Percentiles rank a stretch among this genome's conserved stretches.
Conservation (phyloP, 2,888 invertebrate genomes). For the Thymelicus acteon region DNA sequence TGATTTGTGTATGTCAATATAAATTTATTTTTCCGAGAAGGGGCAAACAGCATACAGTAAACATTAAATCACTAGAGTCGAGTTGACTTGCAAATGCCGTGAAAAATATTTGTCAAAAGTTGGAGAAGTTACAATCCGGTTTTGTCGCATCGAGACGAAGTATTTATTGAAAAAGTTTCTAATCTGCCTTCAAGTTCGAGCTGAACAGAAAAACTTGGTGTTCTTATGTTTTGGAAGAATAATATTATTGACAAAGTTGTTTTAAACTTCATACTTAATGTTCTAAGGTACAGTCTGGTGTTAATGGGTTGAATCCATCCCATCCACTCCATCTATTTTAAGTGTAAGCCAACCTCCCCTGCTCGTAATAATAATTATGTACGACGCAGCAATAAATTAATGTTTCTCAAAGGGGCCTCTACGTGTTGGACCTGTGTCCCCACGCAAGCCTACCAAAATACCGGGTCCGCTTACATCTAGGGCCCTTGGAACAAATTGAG, state of each 20-base stretch:
- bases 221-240: not conserved
- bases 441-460: too few relatives aligned
- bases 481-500: too few relatives aligned
- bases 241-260: not conserved
- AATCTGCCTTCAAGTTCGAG: constrained; percentile 23
- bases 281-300: too few relatives aligned
- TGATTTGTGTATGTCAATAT: not conserved
- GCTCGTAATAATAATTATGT: too few relatives aligned
- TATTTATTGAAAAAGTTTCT: constrained; percentile 38
- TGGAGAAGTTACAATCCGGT: constrained; percentile 28
- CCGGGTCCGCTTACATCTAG: too few relatives aligned
- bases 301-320: too few relatives aligned
- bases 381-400: too few relatives aligned
- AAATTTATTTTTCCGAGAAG: not conserved
- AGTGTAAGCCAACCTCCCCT: too few relatives aligned
- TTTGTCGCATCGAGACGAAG: constrained; percentile 27
- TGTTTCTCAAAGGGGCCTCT: too few relatives aligned
- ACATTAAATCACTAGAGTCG: not conserved
- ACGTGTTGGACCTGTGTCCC: too few relatives aligned
- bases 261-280: too few relatives aligned
- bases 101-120: constrained; percentile 38
- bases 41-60: not conserved
- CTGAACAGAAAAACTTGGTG: constrained; percentile 14
- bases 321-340: too few relatives aligned
- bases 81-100: constrained; percentile 20